Evolutionary conservation across 2,113 vertebrate species (phyloP), one percentile per base, ranked within the genome.

Genomic region (Petaurus breviceps): DNA sequence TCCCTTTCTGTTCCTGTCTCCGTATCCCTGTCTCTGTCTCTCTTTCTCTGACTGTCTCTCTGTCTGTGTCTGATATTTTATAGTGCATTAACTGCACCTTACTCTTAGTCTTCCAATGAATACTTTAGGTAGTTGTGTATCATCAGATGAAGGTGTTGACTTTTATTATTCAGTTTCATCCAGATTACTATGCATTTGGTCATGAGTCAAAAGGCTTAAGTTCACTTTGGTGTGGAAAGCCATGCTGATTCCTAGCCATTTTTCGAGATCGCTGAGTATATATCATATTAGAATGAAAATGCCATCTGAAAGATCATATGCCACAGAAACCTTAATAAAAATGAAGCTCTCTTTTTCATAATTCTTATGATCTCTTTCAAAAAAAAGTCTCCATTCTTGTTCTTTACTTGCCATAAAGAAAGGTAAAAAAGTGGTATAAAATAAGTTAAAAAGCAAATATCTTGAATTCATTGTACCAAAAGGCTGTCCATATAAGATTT

Each of bases 11-110:
- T 57, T 9, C 25, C 26, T 57, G 26, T 57, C 26, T 57, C 25
- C 4, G 47, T 47, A 94, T 90, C 28, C 9, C 96, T 23, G 37
- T 95, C n/a, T 57, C 89, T 94, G 96, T 90, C 57, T 94, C 96
- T 23, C 96, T 23, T 31, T 95, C n/a, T 57, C 89, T 94, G 96
- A 49, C 47, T 92, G 96, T 97, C n/a, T 90, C 77, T 94, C 89
- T 94, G 97, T 90, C 90, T 94, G 5, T 96, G 95, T 84, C 25
- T 95, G 26, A 94, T 96, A 97, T 95, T 97, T 98, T 93, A 97
- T 3, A 96, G 57, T 93, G 31, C 46, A 89, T 43, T 95, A 90
- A 96, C 90, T 97, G 28, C 22, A 92, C 19, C 31, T 37, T 89
- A 77, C 89, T 97, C 95, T 10, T 37, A 89, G 89, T 93, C 92